Conservation (phyloP, 1,140 invertebrate genomes). For the Pseudomyrmex gracilis region DNA sequence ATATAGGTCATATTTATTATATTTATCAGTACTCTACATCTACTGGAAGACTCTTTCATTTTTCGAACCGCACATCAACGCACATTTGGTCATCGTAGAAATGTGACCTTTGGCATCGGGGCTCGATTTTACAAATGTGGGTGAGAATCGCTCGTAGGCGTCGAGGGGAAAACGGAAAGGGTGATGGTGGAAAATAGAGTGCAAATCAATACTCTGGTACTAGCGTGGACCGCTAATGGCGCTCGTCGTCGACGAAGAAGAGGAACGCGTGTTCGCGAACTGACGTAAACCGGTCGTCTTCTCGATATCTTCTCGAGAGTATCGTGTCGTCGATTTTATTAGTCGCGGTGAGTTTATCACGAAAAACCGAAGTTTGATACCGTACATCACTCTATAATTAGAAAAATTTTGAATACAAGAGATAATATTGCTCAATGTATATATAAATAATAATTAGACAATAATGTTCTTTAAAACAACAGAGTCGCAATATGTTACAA, state of each 20-base stretch:
- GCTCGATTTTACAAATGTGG: constrained; percentile 45
- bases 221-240: constrained; percentile 28
- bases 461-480: too few species aligned
- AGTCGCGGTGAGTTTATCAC: constrained; percentile 52
- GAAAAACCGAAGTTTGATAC: too few species aligned
- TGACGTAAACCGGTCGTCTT: neutral
- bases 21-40: too few species aligned
- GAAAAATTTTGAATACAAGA: too few species aligned
- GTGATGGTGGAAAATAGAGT: constrained; percentile 10
- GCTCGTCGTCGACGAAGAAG: constrained; percentile 25
- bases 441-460: too few species aligned
- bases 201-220: constrained; percentile 57
- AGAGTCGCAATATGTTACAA: too few species aligned
- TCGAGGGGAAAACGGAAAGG: constrained; percentile 3
- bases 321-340: neutral
- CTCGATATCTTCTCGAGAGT: constrained; percentile 43
- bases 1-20: too few species aligned
- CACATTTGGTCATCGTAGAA: neutral
- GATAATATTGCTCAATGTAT: too few species aligned
- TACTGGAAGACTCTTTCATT: neutral
- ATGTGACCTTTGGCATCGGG: constrained; percentile 31
- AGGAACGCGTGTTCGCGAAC: constrained; percentile 56
- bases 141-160: constrained; percentile 34
- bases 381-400: too few species aligned
- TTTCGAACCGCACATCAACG: neutral